Evolutionary conservation across 2,888 invertebrate species (phyloP).

Genomic region (Hydroisotoma schaefferi): DNA sequence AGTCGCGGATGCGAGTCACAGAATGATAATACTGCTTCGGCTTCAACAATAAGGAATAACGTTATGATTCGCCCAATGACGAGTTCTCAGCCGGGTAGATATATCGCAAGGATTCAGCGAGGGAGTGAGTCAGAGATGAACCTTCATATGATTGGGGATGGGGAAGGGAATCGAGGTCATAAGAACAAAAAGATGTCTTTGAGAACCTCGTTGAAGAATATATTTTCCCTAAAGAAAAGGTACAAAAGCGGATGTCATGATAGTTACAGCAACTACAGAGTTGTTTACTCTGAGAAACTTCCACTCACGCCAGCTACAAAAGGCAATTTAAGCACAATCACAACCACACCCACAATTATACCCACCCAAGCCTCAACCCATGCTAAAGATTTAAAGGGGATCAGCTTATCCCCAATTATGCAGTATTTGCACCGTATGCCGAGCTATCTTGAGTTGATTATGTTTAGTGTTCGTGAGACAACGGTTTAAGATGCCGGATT

Average conservation of each 20-base stretch:
- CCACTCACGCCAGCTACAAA: background rate
- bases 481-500: constrained; percentile 48
- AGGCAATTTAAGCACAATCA: background rate
- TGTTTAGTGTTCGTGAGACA: constrained; percentile 47
- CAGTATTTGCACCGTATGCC: constrained; percentile 48
- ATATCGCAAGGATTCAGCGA: constrained; percentile 30
- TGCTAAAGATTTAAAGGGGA: constrained; percentile 30
- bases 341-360: background rate
- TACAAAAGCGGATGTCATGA: constrained; percentile 40
- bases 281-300: constrained; percentile 7
- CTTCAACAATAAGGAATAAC: constrained; percentile 22
- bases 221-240: constrained; percentile 53
- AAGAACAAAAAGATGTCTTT: constrained; percentile 48
- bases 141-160: constrained; percentile 17
- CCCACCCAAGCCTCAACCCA: constrained; percentile 3
- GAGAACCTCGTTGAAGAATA: constrained; percentile 52
- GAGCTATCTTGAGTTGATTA: constrained; percentile 45
- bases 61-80: constrained; percentile 35
- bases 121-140: constrained; percentile 38
- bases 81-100: constrained; percentile 27
- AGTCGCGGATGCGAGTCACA: too few relatives aligned
- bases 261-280: background rate
- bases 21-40: background rate
- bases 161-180: constrained; percentile 19
- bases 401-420: constrained; percentile 43